Evolutionary conservation across 2,113 vertebrate genomes (phyloP).

Genomic region (Syngnathus scovelli): DNA sequence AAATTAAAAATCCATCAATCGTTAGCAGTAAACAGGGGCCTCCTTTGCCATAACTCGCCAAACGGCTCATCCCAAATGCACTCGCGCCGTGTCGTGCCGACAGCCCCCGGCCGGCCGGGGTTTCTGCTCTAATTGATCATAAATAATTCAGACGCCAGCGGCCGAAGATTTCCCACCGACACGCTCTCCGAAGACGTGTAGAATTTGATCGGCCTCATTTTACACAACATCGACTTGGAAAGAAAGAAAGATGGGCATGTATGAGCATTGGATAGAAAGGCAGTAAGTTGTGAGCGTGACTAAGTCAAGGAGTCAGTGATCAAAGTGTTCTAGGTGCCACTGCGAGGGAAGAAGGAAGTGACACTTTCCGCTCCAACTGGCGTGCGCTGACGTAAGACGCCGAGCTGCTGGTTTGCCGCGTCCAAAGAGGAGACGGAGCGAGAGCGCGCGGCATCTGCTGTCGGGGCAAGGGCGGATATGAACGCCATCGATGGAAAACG

Average conservation of each 20-base stretch:
- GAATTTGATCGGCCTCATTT: neutral
- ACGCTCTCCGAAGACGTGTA: slow-evolving; percentile 8
- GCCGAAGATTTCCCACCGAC: slow-evolving; percentile 29
- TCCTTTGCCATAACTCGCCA: slow-evolving; percentile 45
- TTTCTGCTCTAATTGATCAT: slow-evolving; percentile 63
- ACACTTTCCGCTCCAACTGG: slow-evolving; percentile 18
- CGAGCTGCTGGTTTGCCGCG: slow-evolving; percentile 18
- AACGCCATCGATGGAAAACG: too few species aligned
- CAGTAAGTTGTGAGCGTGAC: neutral
- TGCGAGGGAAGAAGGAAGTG: slow-evolving; percentile 8
- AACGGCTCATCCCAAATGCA: slow-evolving; percentile 65
- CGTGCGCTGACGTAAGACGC: slow-evolving; percentile 23
- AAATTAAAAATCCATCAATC: slow-evolving; percentile 1
- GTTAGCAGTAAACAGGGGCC: slow-evolving; percentile 62
- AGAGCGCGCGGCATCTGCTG: slow-evolving; percentile 29
- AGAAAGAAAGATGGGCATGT: neutral
- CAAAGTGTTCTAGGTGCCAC: neutral
- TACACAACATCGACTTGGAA: neutral
- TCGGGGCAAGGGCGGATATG: neutral
- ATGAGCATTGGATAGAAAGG: neutral
- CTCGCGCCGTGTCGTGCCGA: slow-evolving; percentile 48
- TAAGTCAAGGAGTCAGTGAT: neutral
- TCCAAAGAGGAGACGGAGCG: slow-evolving; percentile 12
- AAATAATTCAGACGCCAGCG: slow-evolving; percentile 63
- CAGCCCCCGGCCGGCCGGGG: slow-evolving; percentile 32